Percentiles rank a stretch among this genome's conserved stretches.
Conservation (phyloP, 2,888 invertebrate species). For the Syritta pipiens region DNA sequence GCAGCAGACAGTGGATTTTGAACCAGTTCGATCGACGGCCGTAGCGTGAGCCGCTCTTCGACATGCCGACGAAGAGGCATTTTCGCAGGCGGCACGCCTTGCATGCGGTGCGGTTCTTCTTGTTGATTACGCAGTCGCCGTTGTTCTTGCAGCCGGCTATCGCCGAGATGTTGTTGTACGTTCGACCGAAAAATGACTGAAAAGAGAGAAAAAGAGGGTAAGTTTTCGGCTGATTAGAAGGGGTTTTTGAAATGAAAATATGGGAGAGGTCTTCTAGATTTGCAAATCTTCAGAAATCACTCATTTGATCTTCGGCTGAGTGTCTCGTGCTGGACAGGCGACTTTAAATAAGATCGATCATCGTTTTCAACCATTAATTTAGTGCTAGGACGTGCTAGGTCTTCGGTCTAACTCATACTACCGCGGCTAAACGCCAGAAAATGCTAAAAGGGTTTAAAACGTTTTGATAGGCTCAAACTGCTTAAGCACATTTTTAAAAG, state of each 20-base stretch:
- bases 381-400: too few species aligned
- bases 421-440: too few species aligned
- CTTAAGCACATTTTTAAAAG: too few species aligned
- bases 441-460: too few species aligned
- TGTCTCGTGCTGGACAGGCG: too few species aligned
- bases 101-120: conserved; percentile 95
- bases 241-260: neutral
- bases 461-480: too few species aligned
- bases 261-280: too few species aligned
- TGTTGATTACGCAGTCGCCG: conserved; percentile 93
- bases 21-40: conserved; percentile 96
- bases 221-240: neutral
- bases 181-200: conserved; percentile 95
- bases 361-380: too few species aligned
- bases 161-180: conserved; percentile 93
- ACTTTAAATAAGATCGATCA: too few species aligned
- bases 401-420: too few species aligned
- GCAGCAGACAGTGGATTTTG: conserved; percentile 93
- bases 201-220: conserved; percentile 80
- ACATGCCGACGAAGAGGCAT: conserved; percentile 94
- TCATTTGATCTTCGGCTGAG: neutral
- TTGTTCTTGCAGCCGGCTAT: conserved; percentile 96
- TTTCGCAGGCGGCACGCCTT: conserved; percentile 93
- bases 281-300: too few species aligned
- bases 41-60: conserved; percentile 93